A percentile compares a stretch with the other conserved stretches of the same genome.
Conservation (phyloP, 2,113 vertebrate species). For the Antechinus flavipes region DNA sequence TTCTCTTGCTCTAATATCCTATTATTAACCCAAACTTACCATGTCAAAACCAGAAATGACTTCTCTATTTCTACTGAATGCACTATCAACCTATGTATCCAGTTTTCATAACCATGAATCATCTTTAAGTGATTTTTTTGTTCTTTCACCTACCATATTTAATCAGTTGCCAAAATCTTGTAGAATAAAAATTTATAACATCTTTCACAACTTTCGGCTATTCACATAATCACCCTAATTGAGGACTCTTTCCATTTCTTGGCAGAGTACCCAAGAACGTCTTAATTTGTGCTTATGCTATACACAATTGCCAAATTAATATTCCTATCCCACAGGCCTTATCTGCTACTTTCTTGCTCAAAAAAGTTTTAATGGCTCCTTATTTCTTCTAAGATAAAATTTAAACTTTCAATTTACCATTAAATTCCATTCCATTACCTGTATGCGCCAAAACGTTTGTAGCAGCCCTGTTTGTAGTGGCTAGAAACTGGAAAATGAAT, state of each 20-base stretch:
- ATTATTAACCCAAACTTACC: too few species aligned
- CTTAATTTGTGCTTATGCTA: not conserved
- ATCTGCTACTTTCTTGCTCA: not conserved
- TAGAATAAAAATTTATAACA: not conserved
- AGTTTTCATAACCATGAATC: not conserved
- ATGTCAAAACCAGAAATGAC: not conserved
- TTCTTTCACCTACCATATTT: not conserved
- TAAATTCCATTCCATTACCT: not conserved
- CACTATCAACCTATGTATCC: not conserved
- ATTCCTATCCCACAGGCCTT: not conserved
- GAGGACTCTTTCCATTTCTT: not conserved
- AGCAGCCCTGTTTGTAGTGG: too few species aligned
- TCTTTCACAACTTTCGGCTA: not conserved
- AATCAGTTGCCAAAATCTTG: not conserved
- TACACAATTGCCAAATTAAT: not conserved
- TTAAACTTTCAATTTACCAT: not conserved
- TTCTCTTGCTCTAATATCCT: not conserved
- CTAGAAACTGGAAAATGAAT: too few species aligned
- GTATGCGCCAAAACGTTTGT: too few species aligned
- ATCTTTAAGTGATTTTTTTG: not conserved
- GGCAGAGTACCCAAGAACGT: not conserved
- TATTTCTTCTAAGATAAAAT: not conserved
- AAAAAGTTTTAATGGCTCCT: not conserved
- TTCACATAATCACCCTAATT: not conserved
- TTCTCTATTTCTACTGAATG: not conserved